phyloP scores from a whole-genome alignment of 2,888 invertebrate genomes.

The Drosophila testacea region DNA sequence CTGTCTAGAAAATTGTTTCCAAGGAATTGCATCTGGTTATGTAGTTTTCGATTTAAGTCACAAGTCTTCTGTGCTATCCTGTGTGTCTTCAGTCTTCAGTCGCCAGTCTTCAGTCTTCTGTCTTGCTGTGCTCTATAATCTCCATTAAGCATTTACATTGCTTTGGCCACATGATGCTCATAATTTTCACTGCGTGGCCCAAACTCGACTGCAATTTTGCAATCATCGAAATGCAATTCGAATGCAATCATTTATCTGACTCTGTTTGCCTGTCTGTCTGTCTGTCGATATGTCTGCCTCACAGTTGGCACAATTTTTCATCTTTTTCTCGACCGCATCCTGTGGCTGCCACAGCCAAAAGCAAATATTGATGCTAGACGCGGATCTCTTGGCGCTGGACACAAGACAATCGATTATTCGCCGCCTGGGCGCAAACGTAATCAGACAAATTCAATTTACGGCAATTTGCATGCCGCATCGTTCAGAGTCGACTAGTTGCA shows the following conservation, averaged over 20 bases:
- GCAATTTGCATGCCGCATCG: conserved; percentile 74
- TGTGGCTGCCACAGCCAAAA: conserved; percentile 47
- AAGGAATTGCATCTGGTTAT: conserved; percentile 13
- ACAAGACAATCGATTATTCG: conserved; percentile 72
- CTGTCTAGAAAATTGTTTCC: conserved; percentile 26
- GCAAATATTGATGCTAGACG: conserved; percentile 69
- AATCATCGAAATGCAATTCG: conserved; percentile 81
- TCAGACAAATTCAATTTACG: conserved; percentile 80
- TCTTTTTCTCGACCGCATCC: conserved; percentile 57
- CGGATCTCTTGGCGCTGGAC: conserved; percentile 29
- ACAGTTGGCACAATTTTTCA: conserved; percentile 72
- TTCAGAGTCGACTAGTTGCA: conserved; percentile 26
- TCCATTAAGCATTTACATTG: conserved; percentile 64
- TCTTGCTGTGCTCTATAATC: conserved; percentile 65
- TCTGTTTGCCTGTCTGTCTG: conserved; percentile 39
- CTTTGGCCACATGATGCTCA: conserved; percentile 61
- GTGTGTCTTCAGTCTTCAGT: neutral
- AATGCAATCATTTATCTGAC: conserved; percentile 79
- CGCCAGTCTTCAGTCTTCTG: neutral
- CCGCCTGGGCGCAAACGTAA: conserved; percentile 68
- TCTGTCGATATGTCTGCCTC: conserved; percentile 26
- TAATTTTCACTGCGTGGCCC: conserved; percentile 57
- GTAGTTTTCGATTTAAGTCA: neutral
- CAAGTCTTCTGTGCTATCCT: neutral
- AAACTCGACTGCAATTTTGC: conserved; percentile 66